These are phyloP conservation scores for Noctuana brunneofusca DNA, from an alignment of 2,888 invertebrate genomes.

Conservation along the genomic window DNA sequence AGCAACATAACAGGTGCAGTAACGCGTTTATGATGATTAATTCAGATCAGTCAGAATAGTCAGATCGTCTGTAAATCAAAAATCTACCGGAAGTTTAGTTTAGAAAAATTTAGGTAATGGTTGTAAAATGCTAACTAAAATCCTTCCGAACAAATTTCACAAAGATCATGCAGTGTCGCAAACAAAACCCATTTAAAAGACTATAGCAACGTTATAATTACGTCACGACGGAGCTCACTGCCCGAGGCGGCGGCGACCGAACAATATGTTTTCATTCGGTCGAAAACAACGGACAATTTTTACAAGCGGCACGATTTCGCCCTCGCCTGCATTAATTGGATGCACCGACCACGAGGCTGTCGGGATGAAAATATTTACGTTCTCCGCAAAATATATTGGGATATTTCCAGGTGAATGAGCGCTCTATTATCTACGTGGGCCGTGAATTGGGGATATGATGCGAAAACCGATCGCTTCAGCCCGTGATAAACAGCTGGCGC, in stretches of 20 bases:
- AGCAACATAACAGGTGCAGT: too few species aligned
- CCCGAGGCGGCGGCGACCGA: slow-evolving; percentile 29
- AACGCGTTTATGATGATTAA: too few species aligned
- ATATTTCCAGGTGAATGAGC: slow-evolving; percentile 61
- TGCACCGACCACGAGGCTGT: slow-evolving; percentile 66
- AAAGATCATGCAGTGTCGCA: slow-evolving; percentile 23
- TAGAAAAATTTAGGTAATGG: too few species aligned
- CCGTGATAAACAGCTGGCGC: slow-evolving; percentile 54
- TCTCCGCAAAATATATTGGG: slow-evolving; percentile 60
- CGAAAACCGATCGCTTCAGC: slow-evolving; percentile 54
- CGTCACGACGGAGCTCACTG: slow-evolving; percentile 25
- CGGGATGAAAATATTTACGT: slow-evolving; percentile 66
- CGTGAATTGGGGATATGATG: slow-evolving; percentile 45
- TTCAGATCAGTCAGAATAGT: too few species aligned
- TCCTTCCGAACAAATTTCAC: slow-evolving; percentile 1
- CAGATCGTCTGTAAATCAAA: too few species aligned
- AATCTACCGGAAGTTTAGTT: too few species aligned
- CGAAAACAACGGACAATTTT: slow-evolving; percentile 58
- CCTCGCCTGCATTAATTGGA: slow-evolving; percentile 69
- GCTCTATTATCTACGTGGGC: slow-evolving; percentile 44
- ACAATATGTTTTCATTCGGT: slow-evolving; percentile 55
- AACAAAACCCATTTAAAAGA: slow-evolving; percentile 33
- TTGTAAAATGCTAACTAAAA: background rate
- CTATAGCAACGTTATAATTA: slow-evolving; percentile 30
- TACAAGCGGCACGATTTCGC: slow-evolving; percentile 54